Conservation (phyloP, 2,888 invertebrate genomes). For the Hirtodrosophila duncani region DNA sequence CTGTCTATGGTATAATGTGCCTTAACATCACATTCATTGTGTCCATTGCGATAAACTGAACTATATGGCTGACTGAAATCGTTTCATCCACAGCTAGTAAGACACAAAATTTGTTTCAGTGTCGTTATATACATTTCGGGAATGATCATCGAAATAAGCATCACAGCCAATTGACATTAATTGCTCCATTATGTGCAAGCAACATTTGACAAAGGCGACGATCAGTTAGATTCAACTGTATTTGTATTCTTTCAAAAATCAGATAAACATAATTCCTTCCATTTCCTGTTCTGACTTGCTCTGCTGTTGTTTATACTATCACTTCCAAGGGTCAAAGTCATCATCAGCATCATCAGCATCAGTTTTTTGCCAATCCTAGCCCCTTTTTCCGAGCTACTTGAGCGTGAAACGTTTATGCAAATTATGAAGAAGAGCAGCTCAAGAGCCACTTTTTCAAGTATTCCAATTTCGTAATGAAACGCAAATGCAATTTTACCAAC, state of each 20-base stretch:
- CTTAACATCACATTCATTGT: too few relatives aligned
- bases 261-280: conserved; percentile 1
- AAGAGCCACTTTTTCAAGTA: conserved; percentile 42
- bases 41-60: too few relatives aligned
- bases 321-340: not conserved
- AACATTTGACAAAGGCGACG: too few relatives aligned
- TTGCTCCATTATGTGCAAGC: conserved; percentile 47
- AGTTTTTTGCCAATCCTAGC: conserved; percentile 6
- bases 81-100: too few relatives aligned
- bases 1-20: too few relatives aligned
- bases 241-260: too few relatives aligned
- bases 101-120: too few relatives aligned
- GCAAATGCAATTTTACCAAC: conserved; percentile 44
- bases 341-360: conserved; percentile 20
- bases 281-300: not conserved
- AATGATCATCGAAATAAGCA: conserved; percentile 16
- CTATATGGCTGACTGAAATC: too few relatives aligned
- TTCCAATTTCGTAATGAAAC: conserved; percentile 58
- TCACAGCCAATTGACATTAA: conserved; percentile 56
- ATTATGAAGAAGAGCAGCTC: conserved; percentile 38
- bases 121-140: too few relatives aligned
- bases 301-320: not conserved
- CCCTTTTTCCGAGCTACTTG: conserved; percentile 29
- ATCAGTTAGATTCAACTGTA: too few relatives aligned
- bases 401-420: conserved; percentile 59